Conservation (phyloP, 2,888 invertebrate species). For the Ptychoptera contaminata region DNA sequence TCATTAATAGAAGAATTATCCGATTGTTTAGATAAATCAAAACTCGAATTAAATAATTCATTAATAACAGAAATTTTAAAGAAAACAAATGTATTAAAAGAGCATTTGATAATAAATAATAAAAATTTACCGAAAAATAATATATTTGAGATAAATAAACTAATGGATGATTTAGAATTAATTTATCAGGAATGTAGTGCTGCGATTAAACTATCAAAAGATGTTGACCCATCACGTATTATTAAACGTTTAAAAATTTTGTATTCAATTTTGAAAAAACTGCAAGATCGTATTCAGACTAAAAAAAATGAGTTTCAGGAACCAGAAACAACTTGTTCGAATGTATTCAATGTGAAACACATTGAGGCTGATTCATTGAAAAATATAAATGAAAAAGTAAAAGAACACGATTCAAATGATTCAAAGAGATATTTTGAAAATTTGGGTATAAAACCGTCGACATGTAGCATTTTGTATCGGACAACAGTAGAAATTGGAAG, state of each 20-base stretch:
- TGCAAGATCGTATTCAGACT: constrained; percentile 15
- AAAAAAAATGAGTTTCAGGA: background rate
- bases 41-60: constrained; percentile 11
- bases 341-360: too few species aligned
- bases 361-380: background rate
- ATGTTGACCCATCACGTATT: constrained; percentile 20
- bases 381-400: constrained; percentile 2
- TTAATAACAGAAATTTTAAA: constrained; percentile 14
- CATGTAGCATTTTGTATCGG: constrained; percentile 21
- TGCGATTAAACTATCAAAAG: constrained; percentile 20
- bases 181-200: constrained; percentile 26
- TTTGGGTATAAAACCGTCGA: constrained; percentile 16
- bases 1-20: constrained; percentile 21
- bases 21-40: constrained; percentile 15
- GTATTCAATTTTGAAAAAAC: constrained; percentile 20
- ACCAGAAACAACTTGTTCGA: background rate
- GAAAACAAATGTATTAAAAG: constrained; percentile 20
- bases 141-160: constrained; percentile 12
- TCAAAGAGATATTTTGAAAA: constrained; percentile 16
- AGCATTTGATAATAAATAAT: constrained; percentile 21
- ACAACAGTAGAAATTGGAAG: background rate
- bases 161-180: constrained; percentile 18
- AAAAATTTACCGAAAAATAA: constrained; percentile 16
- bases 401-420: constrained; percentile 11
- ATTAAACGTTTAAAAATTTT: constrained; percentile 27